Conservation (phyloP, 2,888 invertebrate species). For the Tromatobia lineatoria region DNA sequence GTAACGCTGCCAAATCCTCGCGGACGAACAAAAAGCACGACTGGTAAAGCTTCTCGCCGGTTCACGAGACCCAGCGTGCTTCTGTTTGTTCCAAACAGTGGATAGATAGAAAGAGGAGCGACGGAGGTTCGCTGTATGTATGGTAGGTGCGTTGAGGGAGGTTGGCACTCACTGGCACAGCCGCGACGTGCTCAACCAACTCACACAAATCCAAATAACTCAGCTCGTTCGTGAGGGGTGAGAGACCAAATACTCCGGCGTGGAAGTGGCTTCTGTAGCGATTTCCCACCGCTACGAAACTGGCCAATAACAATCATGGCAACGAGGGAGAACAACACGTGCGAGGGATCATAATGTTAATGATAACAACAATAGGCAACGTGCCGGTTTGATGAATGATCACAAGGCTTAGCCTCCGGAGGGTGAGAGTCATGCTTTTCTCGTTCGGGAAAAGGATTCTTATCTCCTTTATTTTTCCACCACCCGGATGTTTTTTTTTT, state of each 20-base stretch:
- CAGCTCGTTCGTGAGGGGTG: background rate
- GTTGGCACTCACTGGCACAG: background rate
- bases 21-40: constrained; percentile 83
- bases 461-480: background rate
- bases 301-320: constrained; percentile 64
- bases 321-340: constrained; percentile 58
- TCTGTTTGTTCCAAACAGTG: constrained; percentile 80
- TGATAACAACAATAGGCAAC: constrained; percentile 39
- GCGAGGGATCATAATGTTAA: constrained; percentile 66
- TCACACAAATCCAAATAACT: constrained; percentile 32
- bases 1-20: constrained; percentile 81
- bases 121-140: constrained; percentile 23
- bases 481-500: no score
- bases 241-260: constrained; percentile 22
- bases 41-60: constrained; percentile 78
- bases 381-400: constrained; percentile 21
- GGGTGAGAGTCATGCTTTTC: background rate
- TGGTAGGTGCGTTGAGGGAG: constrained; percentile 4
- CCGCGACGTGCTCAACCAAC: constrained; percentile 22
- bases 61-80: constrained; percentile 56
- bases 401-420: background rate
- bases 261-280: constrained; percentile 5
- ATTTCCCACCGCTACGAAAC: constrained; percentile 42
- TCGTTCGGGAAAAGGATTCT: background rate
- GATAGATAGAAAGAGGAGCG: constrained; percentile 52